phyloP scores from a whole-genome alignment of 2,113 vertebrate genomes.

The Carollia perspicillata region DNA sequence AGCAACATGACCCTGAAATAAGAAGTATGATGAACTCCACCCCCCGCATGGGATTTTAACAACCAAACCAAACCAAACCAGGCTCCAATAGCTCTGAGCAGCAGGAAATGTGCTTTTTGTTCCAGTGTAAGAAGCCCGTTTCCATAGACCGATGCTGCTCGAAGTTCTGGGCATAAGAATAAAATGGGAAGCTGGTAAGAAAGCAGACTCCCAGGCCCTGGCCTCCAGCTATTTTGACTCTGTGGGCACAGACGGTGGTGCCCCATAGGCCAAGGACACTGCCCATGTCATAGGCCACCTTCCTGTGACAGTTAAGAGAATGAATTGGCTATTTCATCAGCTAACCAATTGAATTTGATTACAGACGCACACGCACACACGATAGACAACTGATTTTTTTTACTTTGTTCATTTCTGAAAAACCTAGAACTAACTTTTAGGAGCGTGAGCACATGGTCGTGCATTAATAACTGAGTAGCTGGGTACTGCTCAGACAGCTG shows the following conservation, averaged over 20 bases:
- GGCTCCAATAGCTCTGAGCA: neutral
- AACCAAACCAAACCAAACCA: neutral
- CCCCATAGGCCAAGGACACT: neutral
- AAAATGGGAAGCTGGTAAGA: neutral
- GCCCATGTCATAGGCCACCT: neutral
- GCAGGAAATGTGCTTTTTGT: neutral
- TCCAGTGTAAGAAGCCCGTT: too few relatives aligned
- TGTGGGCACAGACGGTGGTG: fast-evolving
- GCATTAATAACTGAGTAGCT: neutral
- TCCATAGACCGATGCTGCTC: neutral
- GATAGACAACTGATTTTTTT: neutral
- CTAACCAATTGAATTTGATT: neutral
- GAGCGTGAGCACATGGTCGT: neutral
- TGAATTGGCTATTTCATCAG: neutral
- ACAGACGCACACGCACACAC: neutral
- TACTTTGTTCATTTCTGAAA: neutral
- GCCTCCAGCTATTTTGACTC: too few relatives aligned
- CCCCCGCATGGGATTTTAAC: neutral
- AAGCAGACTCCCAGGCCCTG: neutral
- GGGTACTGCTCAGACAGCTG: neutral
- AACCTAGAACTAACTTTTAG: neutral
- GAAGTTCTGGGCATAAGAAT: neutral
- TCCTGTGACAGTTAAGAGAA: neutral
- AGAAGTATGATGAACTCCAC: neutral
- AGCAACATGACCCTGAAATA: too few relatives aligned